These are phyloP conservation scores for Turnix velox DNA, from an alignment of 2,113 vertebrate genomes.

Conservation along the genomic window DNA sequence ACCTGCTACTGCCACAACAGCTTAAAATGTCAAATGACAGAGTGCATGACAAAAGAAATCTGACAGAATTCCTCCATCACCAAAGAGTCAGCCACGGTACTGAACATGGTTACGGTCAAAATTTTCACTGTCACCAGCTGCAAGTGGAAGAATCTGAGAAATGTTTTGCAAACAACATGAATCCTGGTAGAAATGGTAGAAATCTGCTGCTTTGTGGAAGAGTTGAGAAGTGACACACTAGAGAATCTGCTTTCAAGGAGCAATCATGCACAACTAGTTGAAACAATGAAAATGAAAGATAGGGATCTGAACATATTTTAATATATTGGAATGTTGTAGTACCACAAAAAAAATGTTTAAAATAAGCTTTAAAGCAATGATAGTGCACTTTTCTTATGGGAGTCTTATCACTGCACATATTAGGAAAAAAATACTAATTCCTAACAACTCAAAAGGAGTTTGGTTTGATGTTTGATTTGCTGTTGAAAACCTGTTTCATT, in stretches of 20 bases:
- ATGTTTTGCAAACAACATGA: slow-evolving; percentile 1
- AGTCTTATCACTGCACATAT: neutral
- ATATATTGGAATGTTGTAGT: neutral
- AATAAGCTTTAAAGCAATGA: neutral
- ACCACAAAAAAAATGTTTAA: neutral
- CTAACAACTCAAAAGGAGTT: neutral
- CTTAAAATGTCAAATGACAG: neutral
- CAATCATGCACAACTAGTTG: neutral
- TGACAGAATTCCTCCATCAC: neutral
- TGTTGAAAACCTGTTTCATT: neutral
- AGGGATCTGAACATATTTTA: neutral
- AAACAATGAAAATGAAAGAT: neutral
- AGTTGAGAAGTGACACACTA: neutral
- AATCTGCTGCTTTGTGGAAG: neutral
- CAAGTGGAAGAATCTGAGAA: neutral
- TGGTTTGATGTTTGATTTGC: neutral
- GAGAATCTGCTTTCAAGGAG: neutral
- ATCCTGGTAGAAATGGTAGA: neutral
- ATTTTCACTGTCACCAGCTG: neutral
- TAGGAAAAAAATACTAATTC: neutral
- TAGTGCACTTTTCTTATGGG: neutral
- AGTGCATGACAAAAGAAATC: neutral
- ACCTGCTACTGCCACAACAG: neutral
- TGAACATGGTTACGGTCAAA: neutral
- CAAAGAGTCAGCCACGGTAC: neutral